Evolutionary conservation across 2,888 invertebrate species (phyloP).

Genomic region (Tenodera sinensis): DNA sequence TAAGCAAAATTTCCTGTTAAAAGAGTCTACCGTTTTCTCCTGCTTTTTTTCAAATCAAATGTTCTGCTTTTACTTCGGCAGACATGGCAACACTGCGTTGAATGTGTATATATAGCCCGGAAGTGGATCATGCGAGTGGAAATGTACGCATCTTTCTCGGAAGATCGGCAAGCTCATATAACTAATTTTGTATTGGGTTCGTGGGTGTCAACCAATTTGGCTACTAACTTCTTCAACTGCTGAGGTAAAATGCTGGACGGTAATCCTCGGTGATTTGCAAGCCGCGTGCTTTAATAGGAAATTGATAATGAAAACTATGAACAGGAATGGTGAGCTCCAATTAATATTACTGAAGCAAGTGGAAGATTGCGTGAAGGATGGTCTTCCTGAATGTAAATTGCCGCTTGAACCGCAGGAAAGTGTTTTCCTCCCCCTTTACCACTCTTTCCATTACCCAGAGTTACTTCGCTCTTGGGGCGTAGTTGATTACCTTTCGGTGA

Average conservation of each 20-base stretch:
- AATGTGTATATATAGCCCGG: too few relatives aligned
- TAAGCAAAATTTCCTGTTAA: too few relatives aligned
- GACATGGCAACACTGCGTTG: too few relatives aligned
- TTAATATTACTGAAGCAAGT: conserved; percentile 5
- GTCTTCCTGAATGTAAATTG: conserved; percentile 8
- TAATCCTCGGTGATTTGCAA: conserved; percentile 4
- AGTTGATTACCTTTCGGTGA: conserved; percentile 15
- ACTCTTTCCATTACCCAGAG: not conserved
- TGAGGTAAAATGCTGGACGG: not conserved
- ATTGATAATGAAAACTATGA: not conserved
- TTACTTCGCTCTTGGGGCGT: conserved; percentile 10
- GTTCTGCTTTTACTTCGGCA: too few relatives aligned
- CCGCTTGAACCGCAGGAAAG: not conserved
- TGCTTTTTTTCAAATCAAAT: too few relatives aligned
- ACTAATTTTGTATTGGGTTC: not conserved
- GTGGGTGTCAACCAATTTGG: not conserved
- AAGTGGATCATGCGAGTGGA: too few relatives aligned
- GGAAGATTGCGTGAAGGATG: not conserved
- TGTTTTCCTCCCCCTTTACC: not conserved
- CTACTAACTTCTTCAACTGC: not conserved
- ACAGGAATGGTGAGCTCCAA: not conserved
- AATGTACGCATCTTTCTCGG: too few relatives aligned
- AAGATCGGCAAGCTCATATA: too few relatives aligned
- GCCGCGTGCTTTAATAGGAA: not conserved
- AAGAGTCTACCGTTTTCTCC: too few relatives aligned